phyloP scores from a whole-genome alignment of 2,113 vertebrate genomes.

The Ammodytes marinus region DNA sequence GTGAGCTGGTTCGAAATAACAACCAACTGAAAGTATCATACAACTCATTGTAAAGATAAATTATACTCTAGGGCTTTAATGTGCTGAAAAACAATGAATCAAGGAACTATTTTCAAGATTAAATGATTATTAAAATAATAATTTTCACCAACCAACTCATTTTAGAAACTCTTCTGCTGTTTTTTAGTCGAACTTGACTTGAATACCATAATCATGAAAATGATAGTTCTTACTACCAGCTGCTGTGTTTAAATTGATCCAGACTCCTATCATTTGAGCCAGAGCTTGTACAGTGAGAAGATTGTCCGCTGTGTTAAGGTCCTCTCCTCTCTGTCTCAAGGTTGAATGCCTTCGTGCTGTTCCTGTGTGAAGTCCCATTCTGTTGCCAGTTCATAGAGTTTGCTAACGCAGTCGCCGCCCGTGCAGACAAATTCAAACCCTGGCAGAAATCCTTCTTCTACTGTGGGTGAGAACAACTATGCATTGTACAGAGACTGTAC shows the following conservation, averaged over 20 bases:
- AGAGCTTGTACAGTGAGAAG: neutral
- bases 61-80: neutral
- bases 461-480: constrained; percentile 89
- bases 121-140: neutral
- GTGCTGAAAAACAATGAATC: neutral
- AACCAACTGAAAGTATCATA: neutral
- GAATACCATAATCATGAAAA: neutral
- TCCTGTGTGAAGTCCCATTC: constrained; percentile 96
- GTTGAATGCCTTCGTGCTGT: constrained; percentile 92
- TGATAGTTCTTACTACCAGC: neutral
- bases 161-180: neutral
- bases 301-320: constrained; percentile 7
- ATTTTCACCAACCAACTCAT: neutral
- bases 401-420: constrained; percentile 87
- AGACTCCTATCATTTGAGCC: neutral
- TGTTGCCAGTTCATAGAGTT: constrained; percentile 98
- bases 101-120: neutral
- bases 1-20: neutral
- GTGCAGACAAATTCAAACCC: constrained; percentile 89
- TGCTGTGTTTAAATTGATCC: neutral
- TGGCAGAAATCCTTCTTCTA: constrained; percentile 98
- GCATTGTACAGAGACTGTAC: neutral
- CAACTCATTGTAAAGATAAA: neutral
- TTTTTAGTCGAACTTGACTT: neutral
- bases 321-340: constrained; percentile 71